Evolutionary conservation across 2,888 invertebrate genomes (phyloP), one percentile per base, ranked within the genome.

Genomic region (Stenodema calcarata): DNA sequence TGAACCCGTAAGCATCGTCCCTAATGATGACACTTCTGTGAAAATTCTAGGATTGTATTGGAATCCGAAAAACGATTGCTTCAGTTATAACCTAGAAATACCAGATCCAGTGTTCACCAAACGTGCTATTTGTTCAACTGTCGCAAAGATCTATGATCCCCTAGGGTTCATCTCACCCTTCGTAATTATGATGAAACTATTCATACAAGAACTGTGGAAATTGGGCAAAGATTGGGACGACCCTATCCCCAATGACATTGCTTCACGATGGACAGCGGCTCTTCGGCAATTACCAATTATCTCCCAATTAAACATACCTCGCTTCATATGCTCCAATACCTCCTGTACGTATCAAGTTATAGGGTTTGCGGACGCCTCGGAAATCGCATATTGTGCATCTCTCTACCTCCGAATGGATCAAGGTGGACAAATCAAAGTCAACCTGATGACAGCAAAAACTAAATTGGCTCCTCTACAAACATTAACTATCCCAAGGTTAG

Each of bases 1-100:
- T 73, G 7, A 73, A 16, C 79, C 79, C 12, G 27, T 79, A 9
- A 79, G 42, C 27, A n/a, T 79, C 6, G n/a, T 44, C 6, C 35
- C 79, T 14, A 44, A 79, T 41, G 87, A 88, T 42, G 75, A 88
- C 18, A 28, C 84, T 4, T 11, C 82, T 1, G 30, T 88, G 27
- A 89, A 88, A 50, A 86, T 89, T n/a, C 50, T 89, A 50, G 89
- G 88, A 9, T 41, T 89, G 14, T 86, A 88, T 41, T 89, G 89
- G 89, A 79, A 87, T 42, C 73, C 88, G 0, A 23, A 18, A 2
- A 12, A 70, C 1, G 73, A 83, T 41, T 69, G 41, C 0, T 42
- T 83, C 11, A 27, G 73, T 0, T 83, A 83, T 73, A 73, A 12
- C 6, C 4, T 83, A 28, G 41, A 42, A 41, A 23, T 27, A 41